phyloP scores from a whole-genome alignment of 2,113 vertebrate species.

The Lamprologus sp. region DNA sequence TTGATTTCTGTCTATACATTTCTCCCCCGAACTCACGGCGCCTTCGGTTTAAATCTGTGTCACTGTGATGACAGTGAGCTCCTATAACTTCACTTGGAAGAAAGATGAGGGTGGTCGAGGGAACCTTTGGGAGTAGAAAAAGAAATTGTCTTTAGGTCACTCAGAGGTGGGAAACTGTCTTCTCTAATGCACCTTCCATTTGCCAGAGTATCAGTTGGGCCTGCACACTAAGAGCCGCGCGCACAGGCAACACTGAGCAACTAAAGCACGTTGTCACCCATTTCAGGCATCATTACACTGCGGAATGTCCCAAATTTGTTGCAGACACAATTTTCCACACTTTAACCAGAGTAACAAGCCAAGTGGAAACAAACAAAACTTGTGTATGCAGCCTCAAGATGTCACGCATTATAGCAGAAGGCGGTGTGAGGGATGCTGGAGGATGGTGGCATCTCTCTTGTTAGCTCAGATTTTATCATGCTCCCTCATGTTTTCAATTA shows the following conservation, averaged over 20 bases:
- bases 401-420: background rate
- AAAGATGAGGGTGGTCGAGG: background rate
- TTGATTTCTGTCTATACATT: background rate
- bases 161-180: conserved; percentile 31
- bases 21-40: background rate
- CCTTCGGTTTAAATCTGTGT: background rate
- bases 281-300: conserved; percentile 51
- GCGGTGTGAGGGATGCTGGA: background rate
- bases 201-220: conserved; percentile 37
- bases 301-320: conserved; percentile 26
- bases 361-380: conserved; percentile 34
- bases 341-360: conserved; percentile 8
- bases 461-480: background rate
- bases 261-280: conserved; percentile 11
- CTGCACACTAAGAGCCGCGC: background rate
- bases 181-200: conserved; percentile 46
- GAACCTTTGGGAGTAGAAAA: background rate
- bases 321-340: conserved; percentile 33
- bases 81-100: background rate
- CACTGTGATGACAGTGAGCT: background rate
- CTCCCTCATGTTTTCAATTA: background rate
- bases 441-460: background rate
- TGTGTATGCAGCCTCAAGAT: background rate
- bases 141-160: conserved; percentile 26
- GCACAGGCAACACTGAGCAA: background rate